Evolutionary conservation across 2,797 vertebrate species (phyloP), one percentile per base, ranked within the genome.

Genomic region (Discoglossus pictus): DNA sequence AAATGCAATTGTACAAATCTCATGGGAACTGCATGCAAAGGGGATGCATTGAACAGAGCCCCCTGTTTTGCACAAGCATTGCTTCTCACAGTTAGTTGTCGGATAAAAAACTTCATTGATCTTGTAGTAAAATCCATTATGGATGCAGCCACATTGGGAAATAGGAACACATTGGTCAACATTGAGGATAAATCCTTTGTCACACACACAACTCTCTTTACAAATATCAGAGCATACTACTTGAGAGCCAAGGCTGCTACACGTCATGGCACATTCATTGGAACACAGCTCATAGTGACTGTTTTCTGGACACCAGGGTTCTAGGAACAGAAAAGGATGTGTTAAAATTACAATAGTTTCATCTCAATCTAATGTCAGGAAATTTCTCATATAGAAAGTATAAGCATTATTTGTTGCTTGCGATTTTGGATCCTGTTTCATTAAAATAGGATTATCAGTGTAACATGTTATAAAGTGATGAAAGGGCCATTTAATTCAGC

Each of bases 131-230:
- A 6, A 50, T 2, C 67, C 74, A 11, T 73, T 16, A 16, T 36
- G 12, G 1, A 11, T 13, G 36, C 76, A 79, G 7, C 76, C 53
- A 1, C 73, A 74, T 6, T 1, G 21, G 1, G 52, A 10, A 3
- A 3, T 4, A 0, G 16, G 51, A 16, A 67, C 16, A 0, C 68
- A 72, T 4, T 3, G 2, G 1, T 60, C 71, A 1, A 1, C 21
- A 1, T 63, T 58, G 9, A 68, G 58, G 2, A 47, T 18, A 1
- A 58, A 69, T 2, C 76, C 62, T 20, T 75, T 11, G 6, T 70
- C 7, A 2, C 75, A 76, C 5, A 46, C 34, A 2, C 82, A 84
- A 34, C 68, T 72, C 15, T 85, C 83, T 17, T 75, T 65, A 42
- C 82, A 83, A 23, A 59, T 17, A 17, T 25, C 25, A 1, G 39